Evolutionary conservation across 2,113 vertebrate genomes (phyloP), one percentile per base, ranked within the genome.

Genomic region (Petrocephalus zakoni): DNA sequence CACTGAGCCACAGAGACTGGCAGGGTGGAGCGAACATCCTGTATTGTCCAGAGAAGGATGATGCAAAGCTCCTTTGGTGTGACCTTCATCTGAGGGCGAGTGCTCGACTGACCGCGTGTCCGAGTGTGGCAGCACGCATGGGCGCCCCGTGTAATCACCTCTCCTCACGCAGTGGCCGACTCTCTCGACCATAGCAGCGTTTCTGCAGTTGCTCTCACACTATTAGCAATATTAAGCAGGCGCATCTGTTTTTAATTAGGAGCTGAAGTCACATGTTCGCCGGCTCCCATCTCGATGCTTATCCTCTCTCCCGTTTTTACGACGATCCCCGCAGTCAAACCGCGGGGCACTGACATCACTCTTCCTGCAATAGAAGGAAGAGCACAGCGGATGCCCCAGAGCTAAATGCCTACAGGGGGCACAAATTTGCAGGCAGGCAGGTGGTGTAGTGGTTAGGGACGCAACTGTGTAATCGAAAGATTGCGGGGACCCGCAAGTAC

Each of bases 171-270:
- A 11, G 55, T 64, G 55, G 61, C 58, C 53, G 25, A 47, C 19
- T 47, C 86, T 64, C 55, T 47, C 6, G 1, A 87, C 29, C 37
- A 0, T 1, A 46, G 37, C 56, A n/a, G 85, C 2, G 8, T 49
- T 83, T 47, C 46, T 49, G 81, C 81, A 83, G 21, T 51, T 6
- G 21, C 37, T n/a, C 86, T 87, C 86, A n/a, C 55, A 46, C 55
- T 87, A 87, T 61, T 87, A 87, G 56, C 55, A 29, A 64, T 87
- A 87, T 87, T 87, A 87, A 87, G 46, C 86, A 61, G 86, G 56
- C 86, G 37, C 86, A 87, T 58, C 86, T 87, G 56, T 87, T 87
- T 61, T 87, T 87, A 61, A 87, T 87, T 87, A 87, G 85, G 51
- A 58, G 86, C 56, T 15, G 11, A 42, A 61, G 86, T 87, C 86